Evolutionary conservation across 2,888 invertebrate genomes (phyloP).

Genomic region (Nomada lathburiana): DNA sequence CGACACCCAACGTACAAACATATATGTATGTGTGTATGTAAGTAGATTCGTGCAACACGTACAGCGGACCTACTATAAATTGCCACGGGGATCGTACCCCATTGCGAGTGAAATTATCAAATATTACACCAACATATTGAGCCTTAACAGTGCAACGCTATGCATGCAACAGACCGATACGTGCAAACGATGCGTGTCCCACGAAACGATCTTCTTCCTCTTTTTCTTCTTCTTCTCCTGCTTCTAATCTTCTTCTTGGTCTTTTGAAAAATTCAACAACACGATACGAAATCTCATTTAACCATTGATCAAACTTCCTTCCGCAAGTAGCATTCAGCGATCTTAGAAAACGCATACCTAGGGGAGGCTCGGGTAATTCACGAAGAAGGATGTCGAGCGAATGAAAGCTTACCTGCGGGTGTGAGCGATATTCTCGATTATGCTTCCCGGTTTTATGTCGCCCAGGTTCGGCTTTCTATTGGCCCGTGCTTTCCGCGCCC

Average conservation of each 20-base stretch:
- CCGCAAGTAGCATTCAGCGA: too few relatives aligned
- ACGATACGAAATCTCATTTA: constrained; percentile 4
- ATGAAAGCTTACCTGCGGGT: constrained; percentile 86
- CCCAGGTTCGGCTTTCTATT: constrained; percentile 92
- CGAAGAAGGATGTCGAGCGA: constrained; percentile 8
- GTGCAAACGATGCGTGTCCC: constrained; percentile 2
- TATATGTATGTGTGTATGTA: too few relatives aligned
- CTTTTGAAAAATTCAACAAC: constrained; percentile 1
- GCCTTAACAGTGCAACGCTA: neutral
- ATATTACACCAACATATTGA: neutral
- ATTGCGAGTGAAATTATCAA: constrained; percentile 3
- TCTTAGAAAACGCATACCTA: neutral
- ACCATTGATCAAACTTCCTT: neutral
- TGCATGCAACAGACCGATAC: constrained; percentile 18
- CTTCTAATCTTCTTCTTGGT: neutral
- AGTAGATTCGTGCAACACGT: neutral
- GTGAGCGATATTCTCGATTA: constrained; percentile 95
- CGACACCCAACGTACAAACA: too few relatives aligned
- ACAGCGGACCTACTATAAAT: neutral
- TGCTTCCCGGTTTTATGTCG: constrained; percentile 90
- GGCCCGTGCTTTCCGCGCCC: constrained; percentile 93
- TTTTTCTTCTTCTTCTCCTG: neutral
- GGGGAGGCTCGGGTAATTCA: constrained; percentile 23
- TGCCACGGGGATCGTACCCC: too few relatives aligned
- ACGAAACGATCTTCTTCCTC: constrained; percentile 9